Evolutionary conservation across 2,888 invertebrate genomes (phyloP).

Genomic region (Bugulina stolonifera): DNA sequence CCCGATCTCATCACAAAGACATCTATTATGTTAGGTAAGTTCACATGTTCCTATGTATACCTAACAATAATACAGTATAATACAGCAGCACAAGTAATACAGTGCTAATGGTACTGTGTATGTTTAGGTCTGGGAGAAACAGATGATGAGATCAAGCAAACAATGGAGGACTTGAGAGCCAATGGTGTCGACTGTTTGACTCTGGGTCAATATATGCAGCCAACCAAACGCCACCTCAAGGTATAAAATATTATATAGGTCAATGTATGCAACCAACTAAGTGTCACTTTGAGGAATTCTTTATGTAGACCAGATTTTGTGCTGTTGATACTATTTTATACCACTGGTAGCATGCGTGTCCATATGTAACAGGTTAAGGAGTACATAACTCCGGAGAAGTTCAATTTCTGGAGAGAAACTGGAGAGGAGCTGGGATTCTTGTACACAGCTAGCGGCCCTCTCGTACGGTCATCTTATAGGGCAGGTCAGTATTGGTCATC

Average conservation of each 20-base stretch:
- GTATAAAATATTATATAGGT: slow-evolving; percentile 42
- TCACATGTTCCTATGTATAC: no score
- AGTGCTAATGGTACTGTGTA: background rate
- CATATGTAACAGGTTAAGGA: slow-evolving; percentile 75
- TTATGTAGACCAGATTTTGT: no score
- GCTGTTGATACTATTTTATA: background rate
- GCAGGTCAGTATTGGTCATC: no score
- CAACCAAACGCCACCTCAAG: slow-evolving; percentile 89
- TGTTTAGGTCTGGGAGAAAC: slow-evolving; percentile 60
- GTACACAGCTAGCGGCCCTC: slow-evolving; percentile 93
- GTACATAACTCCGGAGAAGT: slow-evolving; percentile 93
- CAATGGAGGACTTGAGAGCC: slow-evolving; percentile 75
- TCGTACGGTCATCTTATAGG: slow-evolving; percentile 92
- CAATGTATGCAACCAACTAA: no score
- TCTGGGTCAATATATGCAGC: slow-evolving; percentile 99
- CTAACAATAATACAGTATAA: no score
- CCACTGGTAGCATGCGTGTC: slow-evolving; percentile 23
- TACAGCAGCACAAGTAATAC: no score
- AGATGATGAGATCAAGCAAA: slow-evolving; percentile 62
- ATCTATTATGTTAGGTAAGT: slow-evolving; percentile 86
- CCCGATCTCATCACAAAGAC: slow-evolving; percentile 87
- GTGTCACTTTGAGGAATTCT: no score
- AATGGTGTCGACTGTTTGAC: slow-evolving; percentile 89
- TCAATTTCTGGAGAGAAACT: slow-evolving; percentile 72
- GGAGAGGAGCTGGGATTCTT: slow-evolving; percentile 83